Evolutionary conservation across 2,888 invertebrate genomes (phyloP).

Genomic region (Pheosia tremula): DNA sequence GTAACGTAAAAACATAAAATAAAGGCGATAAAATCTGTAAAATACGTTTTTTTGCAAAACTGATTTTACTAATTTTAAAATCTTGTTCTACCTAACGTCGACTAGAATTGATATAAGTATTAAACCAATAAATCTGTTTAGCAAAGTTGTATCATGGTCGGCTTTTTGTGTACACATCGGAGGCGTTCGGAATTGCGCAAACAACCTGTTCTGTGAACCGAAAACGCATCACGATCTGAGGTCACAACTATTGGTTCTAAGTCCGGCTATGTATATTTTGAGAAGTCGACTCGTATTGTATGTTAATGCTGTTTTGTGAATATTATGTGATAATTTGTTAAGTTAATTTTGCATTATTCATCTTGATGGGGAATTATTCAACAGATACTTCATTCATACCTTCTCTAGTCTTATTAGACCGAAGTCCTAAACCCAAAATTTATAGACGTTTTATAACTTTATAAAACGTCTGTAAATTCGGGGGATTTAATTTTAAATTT

Average conservation of each 20-base stretch:
- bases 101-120: neutral
- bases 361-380: too few relatives aligned
- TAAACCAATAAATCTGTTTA: conserved; percentile 1
- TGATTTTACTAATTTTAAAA: too few relatives aligned
- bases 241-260: neutral
- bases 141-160: neutral
- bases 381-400: too few relatives aligned
- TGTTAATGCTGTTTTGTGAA: neutral
- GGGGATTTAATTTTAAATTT: too few relatives aligned
- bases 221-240: neutral
- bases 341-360: neutral
- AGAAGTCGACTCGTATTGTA: neutral
- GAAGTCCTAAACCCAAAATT: too few relatives aligned
- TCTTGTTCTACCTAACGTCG: too few relatives aligned
- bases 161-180: neutral
- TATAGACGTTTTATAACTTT: too few relatives aligned
- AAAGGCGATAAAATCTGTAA: too few relatives aligned
- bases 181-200: neutral
- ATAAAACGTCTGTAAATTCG: too few relatives aligned
- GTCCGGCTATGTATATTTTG: neutral
- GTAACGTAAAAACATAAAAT: too few relatives aligned
- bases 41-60: too few relatives aligned
- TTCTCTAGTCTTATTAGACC: too few relatives aligned
- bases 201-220: conserved; percentile 1
- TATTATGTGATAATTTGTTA: neutral